Conservation (phyloP, 2,113 vertebrate genomes). For the Corythornis madagascariensis region DNA sequence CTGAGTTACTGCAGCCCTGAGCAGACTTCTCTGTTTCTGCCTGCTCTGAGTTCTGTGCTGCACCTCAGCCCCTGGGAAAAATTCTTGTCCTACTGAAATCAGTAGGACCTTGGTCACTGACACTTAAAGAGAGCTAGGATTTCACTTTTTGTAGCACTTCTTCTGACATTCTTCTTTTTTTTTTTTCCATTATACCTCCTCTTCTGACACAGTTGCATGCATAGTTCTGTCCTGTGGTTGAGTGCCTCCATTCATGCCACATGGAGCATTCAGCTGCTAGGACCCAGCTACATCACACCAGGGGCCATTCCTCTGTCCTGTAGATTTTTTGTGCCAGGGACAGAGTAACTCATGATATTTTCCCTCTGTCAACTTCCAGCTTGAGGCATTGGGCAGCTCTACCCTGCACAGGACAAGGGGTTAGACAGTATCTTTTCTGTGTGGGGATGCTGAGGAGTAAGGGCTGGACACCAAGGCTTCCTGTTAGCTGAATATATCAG, state of each 20-base stretch:
- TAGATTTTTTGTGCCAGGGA: not conserved
- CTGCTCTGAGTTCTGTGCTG: not conserved
- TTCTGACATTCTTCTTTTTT: not conserved
- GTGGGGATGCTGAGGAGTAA: not conserved
- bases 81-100: not conserved
- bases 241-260: not conserved
- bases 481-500: not conserved
- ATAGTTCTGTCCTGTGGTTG: not conserved
- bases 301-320: not conserved
- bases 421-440: not conserved
- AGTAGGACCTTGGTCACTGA: not conserved
- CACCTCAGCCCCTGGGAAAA: not conserved
- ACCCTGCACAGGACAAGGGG: not conserved
- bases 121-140: not conserved
- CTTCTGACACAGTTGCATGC: not conserved
- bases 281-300: accelerated
- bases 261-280: not conserved
- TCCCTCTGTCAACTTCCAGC: not conserved
- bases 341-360: not conserved
- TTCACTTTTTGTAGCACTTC: not conserved
- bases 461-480: not conserved
- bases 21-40: not conserved
- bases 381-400: not conserved
- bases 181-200: not conserved
- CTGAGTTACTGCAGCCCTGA: not conserved